phyloP scores from a whole-genome alignment of 1,140 invertebrate genomes.

The honey bee (Apis mellifera) region Amel_HAv3.1 CM009943.2:4137501-4138000 shows the following conservation, averaged over 20 bases:
- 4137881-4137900: not conserved
- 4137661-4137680: not conserved
- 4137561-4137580: no score
- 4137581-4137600: no score
- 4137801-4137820: constrained; percentile 37
- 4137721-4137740: not conserved
- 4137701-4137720: constrained; percentile 4
- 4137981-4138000: constrained; percentile 10
- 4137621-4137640: constrained; percentile 4
- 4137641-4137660: constrained; percentile 20
- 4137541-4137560: no score
- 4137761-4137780: not conserved
- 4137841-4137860: constrained; percentile 70
- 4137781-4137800: constrained; percentile 74
- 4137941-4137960: not conserved
- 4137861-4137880: constrained; percentile 3
- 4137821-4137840: constrained; percentile 67
- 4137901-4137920: not conserved
- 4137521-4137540: not conserved
- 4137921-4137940: not conserved
- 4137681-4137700: not conserved
- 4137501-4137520: no score
- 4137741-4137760: not conserved
- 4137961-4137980: not conserved
- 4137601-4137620: constrained; percentile 5